Base-by-base conservation (phyloP, 2,113 vertebrate genomes). In the Amphiprion ocellaris region DNA sequence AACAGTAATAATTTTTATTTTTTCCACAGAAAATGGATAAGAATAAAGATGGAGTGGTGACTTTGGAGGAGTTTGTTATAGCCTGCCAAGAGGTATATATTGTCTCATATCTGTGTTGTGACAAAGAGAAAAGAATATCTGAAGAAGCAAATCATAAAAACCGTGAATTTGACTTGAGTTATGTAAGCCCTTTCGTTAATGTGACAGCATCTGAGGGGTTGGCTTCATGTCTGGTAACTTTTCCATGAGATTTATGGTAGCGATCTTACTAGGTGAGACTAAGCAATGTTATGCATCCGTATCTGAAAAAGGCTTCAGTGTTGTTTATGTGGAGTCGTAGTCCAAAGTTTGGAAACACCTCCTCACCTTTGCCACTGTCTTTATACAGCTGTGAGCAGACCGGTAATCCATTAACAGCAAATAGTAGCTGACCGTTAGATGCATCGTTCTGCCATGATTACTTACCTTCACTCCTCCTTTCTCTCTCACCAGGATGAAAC, bases 31-130 rank as follows among this genome's bases (percentile, higher is more conserved):
- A 99, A 96, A 99, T 99, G 98, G 98, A 99, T 91, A 99, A 98
- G 95, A 99, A 99, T 94, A 99, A 98, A 95, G 97, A 99, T 75
- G 98, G 98, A 46, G 96, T 99, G 70, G 97, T 99, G 87, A 99
- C 98, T 79, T 89, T 99, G 88, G 97, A 99, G 71, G 98, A 99
- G 90, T 99, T 99, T 89, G 90, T 99, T 72, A 91, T 99, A 70
- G 98, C 97, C 0, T 99, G 98, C 86, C 97, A 99, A 80, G 97
- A 98, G 96, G 98, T 99, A 94, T 88, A 95, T 76, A n/a, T 60
- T 60, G 0, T 41, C 9, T n/a, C 46, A 0, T 9, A 59, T 56
- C 0, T 54, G 7, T 56, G 2, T 12, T 23, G 33, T 3, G 6
- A 14, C 16, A 30, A 37, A 73, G 23, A 17, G 10, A 2, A 5